Percentiles rank a stretch among this genome's conserved stretches.
Conservation (phyloP, 2,888 invertebrate genomes). For the Ypsolopha scabrella region DNA sequence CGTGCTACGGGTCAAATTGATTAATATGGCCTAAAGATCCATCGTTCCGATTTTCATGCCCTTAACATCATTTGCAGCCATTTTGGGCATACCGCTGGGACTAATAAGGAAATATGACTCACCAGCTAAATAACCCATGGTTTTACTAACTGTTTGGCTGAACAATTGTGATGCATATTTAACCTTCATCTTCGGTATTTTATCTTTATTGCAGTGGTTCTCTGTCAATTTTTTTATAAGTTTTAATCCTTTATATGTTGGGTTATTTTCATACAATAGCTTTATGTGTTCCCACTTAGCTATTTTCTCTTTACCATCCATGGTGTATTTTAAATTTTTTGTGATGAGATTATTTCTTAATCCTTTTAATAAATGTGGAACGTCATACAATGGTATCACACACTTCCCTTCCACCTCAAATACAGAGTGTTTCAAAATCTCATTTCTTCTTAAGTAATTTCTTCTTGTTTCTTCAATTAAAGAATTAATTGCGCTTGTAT, state of each 20-base stretch:
- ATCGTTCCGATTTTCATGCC: too few species aligned
- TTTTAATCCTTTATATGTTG: slow-evolving; percentile 9
- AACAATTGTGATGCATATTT: slow-evolving; percentile 9
- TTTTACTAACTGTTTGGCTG: slow-evolving; percentile 6
- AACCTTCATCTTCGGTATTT: slow-evolving; percentile 10
- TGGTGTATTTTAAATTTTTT: slow-evolving; percentile 6
- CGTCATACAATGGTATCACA: slow-evolving; percentile 10
- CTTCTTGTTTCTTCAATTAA: slow-evolving; percentile 6
- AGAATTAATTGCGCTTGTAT: slow-evolving; percentile 10
- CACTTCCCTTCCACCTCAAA: slow-evolving; percentile 7
- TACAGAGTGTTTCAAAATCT: background rate
- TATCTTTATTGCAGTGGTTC: slow-evolving; percentile 4
- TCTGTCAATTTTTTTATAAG: slow-evolving; percentile 10
- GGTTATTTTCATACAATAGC: slow-evolving; percentile 6
- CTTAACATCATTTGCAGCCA: too few species aligned
- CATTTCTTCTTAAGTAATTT: slow-evolving; percentile 7
- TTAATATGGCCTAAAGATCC: too few species aligned
- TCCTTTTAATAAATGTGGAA: slow-evolving; percentile 12
- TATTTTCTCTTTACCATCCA: slow-evolving; percentile 2
- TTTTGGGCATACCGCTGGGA: too few species aligned
- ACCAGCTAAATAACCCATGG: slow-evolving; percentile 7
- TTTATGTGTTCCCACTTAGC: slow-evolving; percentile 9
- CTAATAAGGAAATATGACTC: slow-evolving; percentile 1
- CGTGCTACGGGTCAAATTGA: too few species aligned
- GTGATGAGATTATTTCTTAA: slow-evolving; percentile 11